phyloP scores from a whole-genome alignment of 2,888 invertebrate species.

The Archips crataeganus region DNA sequence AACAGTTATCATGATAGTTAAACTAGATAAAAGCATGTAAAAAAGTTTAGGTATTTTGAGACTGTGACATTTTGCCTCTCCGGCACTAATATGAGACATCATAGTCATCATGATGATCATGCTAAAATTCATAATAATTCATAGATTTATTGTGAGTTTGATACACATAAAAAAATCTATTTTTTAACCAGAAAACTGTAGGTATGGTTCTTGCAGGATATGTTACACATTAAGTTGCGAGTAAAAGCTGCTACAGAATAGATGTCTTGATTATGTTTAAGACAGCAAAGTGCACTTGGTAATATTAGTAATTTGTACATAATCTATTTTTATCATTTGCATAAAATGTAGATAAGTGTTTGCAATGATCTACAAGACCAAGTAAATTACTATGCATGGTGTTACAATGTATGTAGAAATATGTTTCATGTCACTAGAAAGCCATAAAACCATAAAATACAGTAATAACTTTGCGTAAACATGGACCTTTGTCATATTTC shows the following conservation, averaged over 20 bases:
- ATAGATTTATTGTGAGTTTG: too few relatives aligned
- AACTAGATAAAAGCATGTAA: too few relatives aligned
- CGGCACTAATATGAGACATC: too few relatives aligned
- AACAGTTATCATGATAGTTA: too few relatives aligned
- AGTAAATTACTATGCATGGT: not conserved
- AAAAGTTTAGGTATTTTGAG: too few relatives aligned
- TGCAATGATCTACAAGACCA: not conserved
- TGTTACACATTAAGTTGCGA: too few relatives aligned
- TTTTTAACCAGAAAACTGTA: too few relatives aligned
- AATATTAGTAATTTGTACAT: not conserved
- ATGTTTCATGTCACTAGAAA: not conserved
- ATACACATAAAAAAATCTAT: too few relatives aligned
- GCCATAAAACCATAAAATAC: not conserved
- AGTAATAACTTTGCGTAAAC: not conserved
- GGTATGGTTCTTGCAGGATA: too few relatives aligned
- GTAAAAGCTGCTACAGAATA: not conserved
- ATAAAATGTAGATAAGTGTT: not conserved
- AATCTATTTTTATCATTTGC: not conserved
- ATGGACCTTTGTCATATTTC: not conserved
- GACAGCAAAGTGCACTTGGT: not conserved
- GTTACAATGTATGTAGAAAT: conserved; percentile 2
- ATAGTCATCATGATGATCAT: too few relatives aligned
- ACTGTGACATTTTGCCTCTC: too few relatives aligned
- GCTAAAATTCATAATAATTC: too few relatives aligned
- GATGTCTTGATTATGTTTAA: not conserved